Evolutionary conservation across 2,888 invertebrate species (phyloP).

Genomic region (Cryptocephalus moraei): DNA sequence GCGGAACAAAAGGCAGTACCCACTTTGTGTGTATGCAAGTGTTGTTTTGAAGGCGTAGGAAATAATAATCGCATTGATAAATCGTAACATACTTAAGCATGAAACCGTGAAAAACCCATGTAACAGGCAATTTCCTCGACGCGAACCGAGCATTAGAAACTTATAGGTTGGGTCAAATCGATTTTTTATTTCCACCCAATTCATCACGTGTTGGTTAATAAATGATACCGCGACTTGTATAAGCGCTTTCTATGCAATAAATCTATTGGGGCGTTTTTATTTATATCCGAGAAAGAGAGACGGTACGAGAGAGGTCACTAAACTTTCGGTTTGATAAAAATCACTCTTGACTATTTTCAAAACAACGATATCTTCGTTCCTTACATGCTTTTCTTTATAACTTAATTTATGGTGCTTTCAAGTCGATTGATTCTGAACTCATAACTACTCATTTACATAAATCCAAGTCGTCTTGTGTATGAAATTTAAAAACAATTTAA

Average conservation of each 20-base stretch:
- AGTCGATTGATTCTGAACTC: no score
- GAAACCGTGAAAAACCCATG: neutral
- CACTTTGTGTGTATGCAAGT: no score
- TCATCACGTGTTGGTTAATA: constrained; percentile 6
- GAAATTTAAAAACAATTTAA: no score
- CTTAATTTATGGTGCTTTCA: no score
- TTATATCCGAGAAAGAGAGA: constrained; percentile 13
- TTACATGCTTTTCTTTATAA: no score
- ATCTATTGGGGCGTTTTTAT: constrained; percentile 26
- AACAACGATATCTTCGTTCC: neutral
- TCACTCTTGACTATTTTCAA: constrained; percentile 8
- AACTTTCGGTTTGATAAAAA: constrained; percentile 15
- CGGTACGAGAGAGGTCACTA: constrained; percentile 19
- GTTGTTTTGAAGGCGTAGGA: no score
- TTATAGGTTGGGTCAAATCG: constrained; percentile 4
- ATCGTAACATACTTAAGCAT: neutral
- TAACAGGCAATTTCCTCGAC: neutral
- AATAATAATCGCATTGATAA: no score
- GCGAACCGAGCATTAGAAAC: constrained; percentile 8
- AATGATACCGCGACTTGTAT: constrained; percentile 6
- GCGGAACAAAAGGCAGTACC: no score
- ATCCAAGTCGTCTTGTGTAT: no score
- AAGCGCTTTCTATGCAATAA: constrained; percentile 26
- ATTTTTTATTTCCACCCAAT: constrained; percentile 6
- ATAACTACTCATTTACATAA: no score